These are phyloP conservation scores for Sebastes trivittatus DNA, from an alignment of 2,797 vertebrate species.

Conservation along the genomic window DNA sequence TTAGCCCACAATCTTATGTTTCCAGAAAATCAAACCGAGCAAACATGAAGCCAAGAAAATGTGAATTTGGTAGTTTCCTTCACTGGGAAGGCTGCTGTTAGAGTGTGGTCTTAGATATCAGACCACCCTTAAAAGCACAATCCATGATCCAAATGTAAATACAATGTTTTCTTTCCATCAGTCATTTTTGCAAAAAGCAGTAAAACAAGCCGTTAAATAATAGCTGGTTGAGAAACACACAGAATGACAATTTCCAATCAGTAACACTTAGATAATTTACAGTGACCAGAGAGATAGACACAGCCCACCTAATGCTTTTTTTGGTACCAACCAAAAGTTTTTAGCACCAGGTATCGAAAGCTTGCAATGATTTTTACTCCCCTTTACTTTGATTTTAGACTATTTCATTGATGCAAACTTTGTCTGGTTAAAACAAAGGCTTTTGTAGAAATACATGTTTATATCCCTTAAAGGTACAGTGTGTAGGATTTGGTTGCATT, in stretches of 20 bases:
- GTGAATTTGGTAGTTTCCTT: not conserved
- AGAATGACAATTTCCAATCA: not conserved
- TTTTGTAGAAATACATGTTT: not conserved
- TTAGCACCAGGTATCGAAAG: not conserved
- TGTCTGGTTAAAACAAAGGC: not conserved
- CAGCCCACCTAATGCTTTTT: not conserved
- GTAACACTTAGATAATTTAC: not conserved
- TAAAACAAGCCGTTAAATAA: not conserved
- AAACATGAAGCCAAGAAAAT: not conserved
- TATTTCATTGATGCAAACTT: not conserved
- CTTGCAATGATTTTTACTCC: not conserved
- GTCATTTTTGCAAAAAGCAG: not conserved
- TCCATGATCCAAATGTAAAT: not conserved
- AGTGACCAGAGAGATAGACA: not conserved
- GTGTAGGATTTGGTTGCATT: no score
- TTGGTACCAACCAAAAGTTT: not conserved
- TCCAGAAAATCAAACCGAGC: not conserved
- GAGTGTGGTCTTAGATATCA: not conserved
- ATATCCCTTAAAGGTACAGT: not conserved
- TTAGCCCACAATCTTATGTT: not conserved
- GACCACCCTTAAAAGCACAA: not conserved
- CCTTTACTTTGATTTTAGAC: not conserved
- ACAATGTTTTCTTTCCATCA: not conserved
- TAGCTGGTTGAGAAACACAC: not conserved
- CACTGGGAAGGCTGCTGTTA: not conserved